These are phyloP conservation scores for Pycnonotus jocosus DNA, from an alignment of 2,113 vertebrate species.

Conservation along the genomic window DNA sequence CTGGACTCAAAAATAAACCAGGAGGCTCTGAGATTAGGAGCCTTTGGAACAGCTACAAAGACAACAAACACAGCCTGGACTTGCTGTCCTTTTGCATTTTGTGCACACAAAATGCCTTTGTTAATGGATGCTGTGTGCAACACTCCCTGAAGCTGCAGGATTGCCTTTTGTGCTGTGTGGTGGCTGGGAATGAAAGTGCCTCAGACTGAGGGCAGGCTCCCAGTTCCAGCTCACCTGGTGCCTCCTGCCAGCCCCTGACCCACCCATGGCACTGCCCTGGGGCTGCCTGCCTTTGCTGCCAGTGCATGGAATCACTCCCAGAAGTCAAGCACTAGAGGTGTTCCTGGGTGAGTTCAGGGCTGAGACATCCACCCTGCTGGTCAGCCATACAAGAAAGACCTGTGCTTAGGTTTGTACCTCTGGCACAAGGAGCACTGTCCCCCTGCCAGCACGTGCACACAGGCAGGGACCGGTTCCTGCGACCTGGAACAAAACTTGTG, in stretches of 20 bases:
- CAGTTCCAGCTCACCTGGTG: rapidly evolving
- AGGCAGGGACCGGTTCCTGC: rapidly evolving
- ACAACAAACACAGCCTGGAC: neutral
- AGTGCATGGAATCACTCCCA: neutral
- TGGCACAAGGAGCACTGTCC: neutral
- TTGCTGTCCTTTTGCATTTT: neutral
- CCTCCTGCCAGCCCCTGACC: neutral
- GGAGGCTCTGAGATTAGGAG: neutral
- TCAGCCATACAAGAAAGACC: neutral
- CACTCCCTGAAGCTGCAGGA: neutral
- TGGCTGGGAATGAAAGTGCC: neutral
- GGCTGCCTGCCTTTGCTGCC: neutral
- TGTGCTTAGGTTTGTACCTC: rapidly evolving
- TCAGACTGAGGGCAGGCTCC: neutral
- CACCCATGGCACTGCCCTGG: rapidly evolving
- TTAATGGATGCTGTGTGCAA: neutral
- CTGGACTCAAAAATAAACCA: neutral
- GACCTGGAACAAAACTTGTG: neutral
- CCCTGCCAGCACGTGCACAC: rapidly evolving
- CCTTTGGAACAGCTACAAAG: neutral
- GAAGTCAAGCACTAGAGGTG: too few species aligned
- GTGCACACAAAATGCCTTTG: neutral
- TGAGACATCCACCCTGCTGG: neutral
- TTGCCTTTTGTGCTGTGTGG: neutral
- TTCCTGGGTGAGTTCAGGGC: neutral